Evolutionary conservation across 2,888 invertebrate species (phyloP).

Genomic region (Netelia melanura): DNA sequence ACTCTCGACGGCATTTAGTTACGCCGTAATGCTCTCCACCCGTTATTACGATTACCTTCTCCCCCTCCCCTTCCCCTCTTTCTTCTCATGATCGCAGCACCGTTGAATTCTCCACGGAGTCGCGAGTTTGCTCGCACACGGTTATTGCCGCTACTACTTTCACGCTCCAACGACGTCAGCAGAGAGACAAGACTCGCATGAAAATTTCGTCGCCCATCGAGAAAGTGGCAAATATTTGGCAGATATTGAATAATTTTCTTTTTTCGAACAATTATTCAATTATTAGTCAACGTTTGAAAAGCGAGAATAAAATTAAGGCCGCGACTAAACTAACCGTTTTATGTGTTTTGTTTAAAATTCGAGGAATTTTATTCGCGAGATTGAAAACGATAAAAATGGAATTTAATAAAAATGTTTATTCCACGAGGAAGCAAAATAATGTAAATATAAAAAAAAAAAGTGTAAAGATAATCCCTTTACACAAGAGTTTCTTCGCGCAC

Average conservation of each 20-base stretch:
- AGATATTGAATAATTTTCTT: neutral
- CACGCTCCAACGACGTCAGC: slow-evolving; percentile 29
- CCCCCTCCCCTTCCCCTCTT: neutral
- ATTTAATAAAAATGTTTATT: no score
- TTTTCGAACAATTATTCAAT: neutral
- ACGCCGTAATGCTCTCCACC: slow-evolving; percentile 45
- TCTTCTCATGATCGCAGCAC: slow-evolving; percentile 32
- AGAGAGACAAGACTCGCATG: neutral
- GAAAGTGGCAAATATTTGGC: neutral
- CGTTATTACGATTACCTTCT: slow-evolving; percentile 64
- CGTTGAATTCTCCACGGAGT: slow-evolving; percentile 46
- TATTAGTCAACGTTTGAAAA: neutral
- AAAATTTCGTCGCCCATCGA: neutral
- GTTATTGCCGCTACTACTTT: slow-evolving; percentile 10
- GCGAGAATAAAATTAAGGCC: neutral
- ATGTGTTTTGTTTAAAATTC: neutral
- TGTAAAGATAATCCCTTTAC: neutral
- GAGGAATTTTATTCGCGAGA: neutral
- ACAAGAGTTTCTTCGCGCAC: neutral
- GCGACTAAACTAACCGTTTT: neutral
- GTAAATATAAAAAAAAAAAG: neutral
- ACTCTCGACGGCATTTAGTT: slow-evolving; percentile 50
- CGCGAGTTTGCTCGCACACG: slow-evolving; percentile 1
- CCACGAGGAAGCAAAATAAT: neutral
- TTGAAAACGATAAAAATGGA: neutral